These are phyloP conservation scores for Drosophila lutescens DNA, from an alignment of 2,888 invertebrate species.

Conservation along the genomic window DNA sequence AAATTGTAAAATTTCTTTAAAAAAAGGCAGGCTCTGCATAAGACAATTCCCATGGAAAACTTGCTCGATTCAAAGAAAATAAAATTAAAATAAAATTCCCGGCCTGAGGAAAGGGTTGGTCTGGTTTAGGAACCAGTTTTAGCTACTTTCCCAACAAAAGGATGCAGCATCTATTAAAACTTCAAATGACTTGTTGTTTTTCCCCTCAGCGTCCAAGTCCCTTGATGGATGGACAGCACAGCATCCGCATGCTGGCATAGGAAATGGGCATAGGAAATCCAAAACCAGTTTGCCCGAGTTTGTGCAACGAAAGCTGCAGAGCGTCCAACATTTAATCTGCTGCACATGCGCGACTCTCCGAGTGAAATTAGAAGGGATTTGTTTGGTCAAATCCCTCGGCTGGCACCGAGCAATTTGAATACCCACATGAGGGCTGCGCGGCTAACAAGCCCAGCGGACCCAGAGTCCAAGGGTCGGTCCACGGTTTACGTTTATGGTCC, in stretches of 20 bases:
- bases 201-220: conserved; percentile 59
- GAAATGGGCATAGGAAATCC: conserved; percentile 60
- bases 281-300: conserved; percentile 67
- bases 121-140: conserved; percentile 65
- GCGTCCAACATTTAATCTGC: conserved; percentile 70
- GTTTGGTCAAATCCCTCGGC: conserved; percentile 72
- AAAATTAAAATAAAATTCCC: conserved; percentile 61
- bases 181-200: conserved; percentile 75
- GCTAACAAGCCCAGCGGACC: conserved; percentile 44
- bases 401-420: conserved; percentile 62
- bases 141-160: conserved; percentile 57
- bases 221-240: conserved; percentile 71
- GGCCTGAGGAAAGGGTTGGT: conserved; percentile 45
- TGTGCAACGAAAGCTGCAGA: conserved; percentile 62
- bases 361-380: conserved; percentile 72
- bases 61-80: conserved; percentile 32
- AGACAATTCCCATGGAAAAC: conserved; percentile 52
- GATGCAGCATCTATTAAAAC: conserved; percentile 76
- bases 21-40: conserved; percentile 33
- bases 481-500: conserved; percentile 30
- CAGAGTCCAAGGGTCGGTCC: conserved; percentile 64
- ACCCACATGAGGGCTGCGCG: conserved; percentile 47
- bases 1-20: conserved; percentile 27
- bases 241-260: conserved; percentile 33
- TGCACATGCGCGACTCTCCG: conserved; percentile 58